A percentile compares a stretch with the other conserved stretches of the same genome.
Conservation (phyloP, 2,888 invertebrate species). For the Unio delphinus region DNA sequence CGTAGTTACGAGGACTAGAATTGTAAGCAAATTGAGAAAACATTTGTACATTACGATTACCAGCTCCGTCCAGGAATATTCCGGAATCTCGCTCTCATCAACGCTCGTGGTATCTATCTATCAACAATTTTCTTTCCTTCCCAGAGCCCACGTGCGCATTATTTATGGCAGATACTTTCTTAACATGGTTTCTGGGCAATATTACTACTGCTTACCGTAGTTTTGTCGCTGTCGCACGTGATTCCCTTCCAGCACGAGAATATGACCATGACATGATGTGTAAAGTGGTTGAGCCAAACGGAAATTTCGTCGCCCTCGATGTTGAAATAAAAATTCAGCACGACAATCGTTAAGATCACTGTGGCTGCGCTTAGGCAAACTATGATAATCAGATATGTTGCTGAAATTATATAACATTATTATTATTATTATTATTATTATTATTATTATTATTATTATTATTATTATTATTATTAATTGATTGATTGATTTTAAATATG, state of each 20-base stretch:
- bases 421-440: too few relatives aligned
- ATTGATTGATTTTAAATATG: too few relatives aligned
- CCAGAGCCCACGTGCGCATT: too few relatives aligned
- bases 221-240: too few relatives aligned
- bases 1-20: not conserved
- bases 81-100: not conserved
- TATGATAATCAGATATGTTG: constrained; percentile 30
- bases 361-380: constrained; percentile 27
- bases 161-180: too few relatives aligned
- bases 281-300: constrained; percentile 20
- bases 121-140: too few relatives aligned
- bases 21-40: constrained; percentile 28
- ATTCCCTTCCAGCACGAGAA: constrained; percentile 20
- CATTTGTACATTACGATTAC: constrained; percentile 29
- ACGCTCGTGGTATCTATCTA: too few relatives aligned
- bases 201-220: not conserved
- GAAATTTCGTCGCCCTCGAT: constrained; percentile 28
- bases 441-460: too few relatives aligned
- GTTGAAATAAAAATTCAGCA: constrained; percentile 33
- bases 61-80: constrained; percentile 30
- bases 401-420: constrained; percentile 9
- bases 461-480: too few relatives aligned
- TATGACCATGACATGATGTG: constrained; percentile 14
- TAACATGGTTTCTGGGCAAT: too few relatives aligned
- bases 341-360: constrained; percentile 31